These are phyloP conservation scores for Heliconius cydno DNA, from an alignment of 2,888 invertebrate species.

Conservation along the genomic window DNA sequence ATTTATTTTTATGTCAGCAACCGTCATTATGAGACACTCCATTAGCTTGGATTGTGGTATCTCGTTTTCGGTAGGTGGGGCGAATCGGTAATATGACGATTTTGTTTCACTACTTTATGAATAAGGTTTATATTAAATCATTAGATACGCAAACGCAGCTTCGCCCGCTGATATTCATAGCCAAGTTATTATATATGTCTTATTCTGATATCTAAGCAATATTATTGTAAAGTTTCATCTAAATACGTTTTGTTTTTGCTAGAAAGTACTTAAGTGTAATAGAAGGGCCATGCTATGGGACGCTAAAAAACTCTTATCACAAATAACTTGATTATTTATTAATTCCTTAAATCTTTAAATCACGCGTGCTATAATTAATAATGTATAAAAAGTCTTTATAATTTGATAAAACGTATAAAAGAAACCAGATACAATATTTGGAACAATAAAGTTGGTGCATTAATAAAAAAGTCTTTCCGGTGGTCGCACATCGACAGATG, in stretches of 20 bases:
- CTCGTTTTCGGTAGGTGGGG: conserved; percentile 81
- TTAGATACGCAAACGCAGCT: background rate
- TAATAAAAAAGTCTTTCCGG: conserved; percentile 47
- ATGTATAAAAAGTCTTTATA: conserved; percentile 16
- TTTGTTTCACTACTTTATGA: conserved; percentile 47
- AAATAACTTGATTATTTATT: no score
- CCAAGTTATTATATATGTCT: no score
- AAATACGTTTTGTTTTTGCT: no score
- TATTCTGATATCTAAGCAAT: no score
- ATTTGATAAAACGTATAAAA: conserved; percentile 30
- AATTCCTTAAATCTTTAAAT: background rate
- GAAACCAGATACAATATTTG: conserved; percentile 42
- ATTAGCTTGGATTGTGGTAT: conserved; percentile 83
- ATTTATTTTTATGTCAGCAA: conserved; percentile 84
- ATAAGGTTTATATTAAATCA: conserved; percentile 37
- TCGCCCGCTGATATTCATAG: no score
- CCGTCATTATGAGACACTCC: conserved; percentile 84
- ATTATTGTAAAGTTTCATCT: no score
- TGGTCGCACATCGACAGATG: conserved; percentile 46
- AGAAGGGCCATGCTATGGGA: background rate
- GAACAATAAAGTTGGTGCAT: conserved; percentile 39
- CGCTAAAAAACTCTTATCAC: background rate
- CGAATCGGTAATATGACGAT: conserved; percentile 68
- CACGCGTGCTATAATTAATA: background rate
- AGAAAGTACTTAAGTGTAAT: no score